Evolutionary conservation across 2,888 invertebrate species (phyloP).

Genomic region (Cyrtodaria siliqua): DNA sequence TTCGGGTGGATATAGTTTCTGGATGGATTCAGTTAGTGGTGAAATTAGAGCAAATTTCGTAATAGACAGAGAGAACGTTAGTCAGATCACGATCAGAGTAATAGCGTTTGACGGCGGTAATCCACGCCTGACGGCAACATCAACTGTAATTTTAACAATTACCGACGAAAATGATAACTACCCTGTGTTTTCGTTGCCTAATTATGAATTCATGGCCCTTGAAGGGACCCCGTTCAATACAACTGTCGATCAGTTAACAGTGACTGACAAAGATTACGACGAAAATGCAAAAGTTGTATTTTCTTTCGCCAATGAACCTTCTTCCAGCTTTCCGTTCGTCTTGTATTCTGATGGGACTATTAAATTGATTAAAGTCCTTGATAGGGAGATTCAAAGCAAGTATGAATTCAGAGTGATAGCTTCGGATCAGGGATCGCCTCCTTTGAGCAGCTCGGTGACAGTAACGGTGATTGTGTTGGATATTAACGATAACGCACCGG

Average conservation of each 20-base stretch:
- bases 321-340: conserved; percentile 63
- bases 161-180: conserved; percentile 73
- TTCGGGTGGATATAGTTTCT: conserved; percentile 58
- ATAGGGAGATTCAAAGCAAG: conserved; percentile 63
- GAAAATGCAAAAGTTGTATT: conserved; percentile 58
- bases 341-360: conserved; percentile 69
- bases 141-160: conserved; percentile 63
- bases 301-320: conserved; percentile 42
- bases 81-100: conserved; percentile 66
- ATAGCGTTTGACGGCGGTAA: conserved; percentile 68
- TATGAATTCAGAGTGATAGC: conserved; percentile 73
- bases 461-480: conserved; percentile 71
- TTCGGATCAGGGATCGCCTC: conserved; percentile 64
- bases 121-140: conserved; percentile 54
- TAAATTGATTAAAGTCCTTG: conserved; percentile 66
- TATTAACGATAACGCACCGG: conserved; percentile 74
- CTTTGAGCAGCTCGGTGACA: conserved; percentile 67
- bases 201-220: conserved; percentile 61
- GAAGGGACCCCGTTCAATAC: conserved; percentile 67
- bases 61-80: conserved; percentile 73
- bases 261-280: conserved; percentile 69
- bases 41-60: conserved; percentile 70
- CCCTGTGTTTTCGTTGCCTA: conserved; percentile 65
- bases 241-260: conserved; percentile 65
- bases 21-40: conserved; percentile 70